Percentiles rank a stretch among this genome's conserved stretches.
Conservation (phyloP, 2,797 vertebrate genomes). For the Aldrovandia affinis region DNA sequence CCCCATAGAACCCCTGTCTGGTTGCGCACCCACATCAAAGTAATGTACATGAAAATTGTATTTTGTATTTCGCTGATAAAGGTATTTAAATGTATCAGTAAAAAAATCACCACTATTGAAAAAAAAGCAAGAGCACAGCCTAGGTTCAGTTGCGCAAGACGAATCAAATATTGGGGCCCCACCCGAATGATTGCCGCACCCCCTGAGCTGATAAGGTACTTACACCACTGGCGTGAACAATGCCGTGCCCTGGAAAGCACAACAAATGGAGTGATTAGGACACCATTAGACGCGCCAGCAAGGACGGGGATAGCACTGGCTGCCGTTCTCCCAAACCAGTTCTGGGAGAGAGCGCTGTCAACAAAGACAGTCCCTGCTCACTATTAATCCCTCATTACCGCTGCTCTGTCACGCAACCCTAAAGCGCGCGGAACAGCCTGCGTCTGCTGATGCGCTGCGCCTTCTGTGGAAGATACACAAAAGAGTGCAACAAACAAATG, state of each 20-base stretch:
- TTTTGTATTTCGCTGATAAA: too few species aligned
- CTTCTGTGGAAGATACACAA: neutral
- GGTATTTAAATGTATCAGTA: too few species aligned
- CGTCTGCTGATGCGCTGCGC: neutral
- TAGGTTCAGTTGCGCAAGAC: too few species aligned
- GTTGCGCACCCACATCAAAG: too few species aligned
- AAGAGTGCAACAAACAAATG: neutral
- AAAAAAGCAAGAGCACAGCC: too few species aligned
- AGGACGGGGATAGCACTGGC: neutral
- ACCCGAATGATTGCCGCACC: too few species aligned
- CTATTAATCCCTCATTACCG: constrained; percentile 11
- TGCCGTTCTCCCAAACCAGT: constrained; percentile 24
- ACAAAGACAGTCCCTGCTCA: constrained; percentile 1
- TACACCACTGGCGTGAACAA: neutral
- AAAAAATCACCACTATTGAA: too few species aligned
- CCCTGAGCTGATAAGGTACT: too few species aligned
- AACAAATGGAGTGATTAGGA: constrained; percentile 37
- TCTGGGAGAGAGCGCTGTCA: constrained; percentile 35
- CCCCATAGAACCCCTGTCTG: too few species aligned
- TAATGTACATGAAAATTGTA: too few species aligned
- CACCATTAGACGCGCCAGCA: neutral
- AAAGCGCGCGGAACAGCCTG: neutral
- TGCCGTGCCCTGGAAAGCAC: constrained; percentile 18
- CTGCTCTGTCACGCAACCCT: neutral
- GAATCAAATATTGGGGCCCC: too few species aligned